These are phyloP conservation scores for Oligia latruncula DNA, from an alignment of 2,888 invertebrate genomes.

Conservation along the genomic window DNA sequence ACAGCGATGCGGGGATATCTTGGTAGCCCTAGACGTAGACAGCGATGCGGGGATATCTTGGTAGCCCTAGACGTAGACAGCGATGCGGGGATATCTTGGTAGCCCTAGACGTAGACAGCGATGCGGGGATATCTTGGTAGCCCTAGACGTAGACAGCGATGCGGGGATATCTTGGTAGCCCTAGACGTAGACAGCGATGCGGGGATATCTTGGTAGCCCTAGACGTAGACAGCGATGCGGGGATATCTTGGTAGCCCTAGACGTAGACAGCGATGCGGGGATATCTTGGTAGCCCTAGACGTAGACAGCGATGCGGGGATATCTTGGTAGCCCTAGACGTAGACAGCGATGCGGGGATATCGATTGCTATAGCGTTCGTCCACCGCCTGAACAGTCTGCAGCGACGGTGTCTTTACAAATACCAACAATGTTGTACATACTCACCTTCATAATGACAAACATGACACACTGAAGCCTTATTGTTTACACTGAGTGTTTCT, in stretches of 20 bases:
- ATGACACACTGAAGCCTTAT: background rate
- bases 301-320: constrained; percentile 6
- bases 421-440: constrained; percentile 8
- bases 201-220: constrained; percentile 6
- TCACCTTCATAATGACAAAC: background rate
- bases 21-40: constrained; percentile 3
- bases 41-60: constrained; percentile 3
- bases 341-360: constrained; percentile 28
- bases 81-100: constrained; percentile 2
- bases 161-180: constrained; percentile 11
- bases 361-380: constrained; percentile 27
- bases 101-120: constrained; percentile 4
- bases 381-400: constrained; percentile 15
- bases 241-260: constrained; percentile 1
- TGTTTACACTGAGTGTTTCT: background rate
- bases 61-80: constrained; percentile 4
- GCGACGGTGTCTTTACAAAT: constrained; percentile 31
- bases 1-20: background rate
- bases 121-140: constrained; percentile 2
- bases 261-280: constrained; percentile 9
- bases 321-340: constrained; percentile 1
- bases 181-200: constrained; percentile 3
- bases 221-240: constrained; percentile 4
- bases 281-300: constrained; percentile 1
- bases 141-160: constrained; percentile 7